Conservation (phyloP, 2,113 vertebrate species). For the Ariopsis seemanni region DNA sequence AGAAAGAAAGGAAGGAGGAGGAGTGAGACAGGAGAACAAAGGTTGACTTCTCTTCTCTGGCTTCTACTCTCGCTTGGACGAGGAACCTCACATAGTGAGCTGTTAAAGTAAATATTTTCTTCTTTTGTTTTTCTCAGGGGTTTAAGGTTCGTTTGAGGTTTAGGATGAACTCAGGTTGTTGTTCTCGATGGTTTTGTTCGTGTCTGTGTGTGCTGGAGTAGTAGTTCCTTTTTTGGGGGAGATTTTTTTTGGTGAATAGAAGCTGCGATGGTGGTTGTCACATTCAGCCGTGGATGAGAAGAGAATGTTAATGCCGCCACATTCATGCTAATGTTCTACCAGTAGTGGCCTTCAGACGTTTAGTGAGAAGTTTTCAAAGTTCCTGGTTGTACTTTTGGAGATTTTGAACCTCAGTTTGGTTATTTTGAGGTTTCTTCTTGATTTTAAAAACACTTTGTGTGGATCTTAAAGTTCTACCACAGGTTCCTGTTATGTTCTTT, state of each 20-base stretch:
- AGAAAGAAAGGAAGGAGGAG: constrained; percentile 52
- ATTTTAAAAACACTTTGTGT: neutral
- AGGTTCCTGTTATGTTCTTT: constrained; percentile 18
- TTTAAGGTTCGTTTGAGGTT: neutral
- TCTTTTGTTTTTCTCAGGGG: neutral
- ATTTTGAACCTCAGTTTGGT: neutral
- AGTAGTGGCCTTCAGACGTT: constrained; percentile 53
- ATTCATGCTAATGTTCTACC: constrained; percentile 67
- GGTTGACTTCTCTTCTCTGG: constrained; percentile 62
- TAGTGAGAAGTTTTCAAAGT: constrained; percentile 18
- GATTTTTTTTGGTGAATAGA: constrained; percentile 1
- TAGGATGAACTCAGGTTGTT: constrained; percentile 25
- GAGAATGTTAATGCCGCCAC: constrained; percentile 63
- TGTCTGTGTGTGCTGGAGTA: neutral
- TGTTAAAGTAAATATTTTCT: constrained; percentile 1
- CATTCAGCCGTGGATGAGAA: constrained; percentile 54
- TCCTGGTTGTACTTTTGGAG: neutral
- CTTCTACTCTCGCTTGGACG: constrained; percentile 38
- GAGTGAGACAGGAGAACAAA: constrained; percentile 75
- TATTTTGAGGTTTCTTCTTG: constrained; percentile 1
- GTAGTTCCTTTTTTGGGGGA: neutral
- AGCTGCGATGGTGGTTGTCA: constrained; percentile 12
- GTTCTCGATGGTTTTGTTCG: neutral
- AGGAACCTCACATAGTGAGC: constrained; percentile 25
- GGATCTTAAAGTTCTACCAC: neutral